Percentiles rank a stretch among this genome's conserved stretches.
Conservation (phyloP, 2,797 vertebrate genomes). For the Menidia menidia region DNA sequence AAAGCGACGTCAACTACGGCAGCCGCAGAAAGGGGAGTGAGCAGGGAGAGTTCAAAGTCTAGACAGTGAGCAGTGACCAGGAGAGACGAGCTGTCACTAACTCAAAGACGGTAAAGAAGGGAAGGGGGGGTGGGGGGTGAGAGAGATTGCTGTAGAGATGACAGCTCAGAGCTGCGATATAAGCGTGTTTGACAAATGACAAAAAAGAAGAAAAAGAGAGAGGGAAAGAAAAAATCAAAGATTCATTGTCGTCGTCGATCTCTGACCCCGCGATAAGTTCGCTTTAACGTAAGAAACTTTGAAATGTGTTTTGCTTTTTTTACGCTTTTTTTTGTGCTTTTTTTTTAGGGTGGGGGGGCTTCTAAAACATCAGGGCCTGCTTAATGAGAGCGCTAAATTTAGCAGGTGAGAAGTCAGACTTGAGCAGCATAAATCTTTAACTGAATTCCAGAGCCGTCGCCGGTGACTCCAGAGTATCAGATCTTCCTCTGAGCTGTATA, state of each 20-base stretch:
- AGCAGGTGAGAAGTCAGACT: conserved; percentile 25
- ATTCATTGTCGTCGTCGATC: conserved; percentile 81
- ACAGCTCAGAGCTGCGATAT: conserved; percentile 63
- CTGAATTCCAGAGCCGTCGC: conserved; percentile 53
- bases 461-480: conserved; percentile 57
- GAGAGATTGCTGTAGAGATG: conserved; percentile 49
- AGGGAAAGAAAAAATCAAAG: conserved; percentile 49
- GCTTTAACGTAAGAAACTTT: conserved; percentile 57
- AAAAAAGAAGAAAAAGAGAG: conserved; percentile 18
- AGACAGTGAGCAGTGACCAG: conserved; percentile 70
- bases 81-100: conserved; percentile 80
- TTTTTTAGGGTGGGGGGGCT: too few relatives aligned
- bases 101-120: conserved; percentile 65
- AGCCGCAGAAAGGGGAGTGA: conserved; percentile 74
- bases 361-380: too few relatives aligned
- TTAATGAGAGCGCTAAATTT: too few relatives aligned
- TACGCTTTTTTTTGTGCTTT: too few relatives aligned
- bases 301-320: conserved; percentile 21
- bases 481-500: conserved; percentile 69
- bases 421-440: conserved; percentile 39
- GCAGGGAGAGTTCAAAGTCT: conserved; percentile 78
- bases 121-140: background rate
- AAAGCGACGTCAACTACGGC: conserved; percentile 52
- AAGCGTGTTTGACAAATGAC: conserved; percentile 76
- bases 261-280: conserved; percentile 65